Conservation (phyloP, 2,888 invertebrate genomes). For the Ypsolopha sequella region DNA sequence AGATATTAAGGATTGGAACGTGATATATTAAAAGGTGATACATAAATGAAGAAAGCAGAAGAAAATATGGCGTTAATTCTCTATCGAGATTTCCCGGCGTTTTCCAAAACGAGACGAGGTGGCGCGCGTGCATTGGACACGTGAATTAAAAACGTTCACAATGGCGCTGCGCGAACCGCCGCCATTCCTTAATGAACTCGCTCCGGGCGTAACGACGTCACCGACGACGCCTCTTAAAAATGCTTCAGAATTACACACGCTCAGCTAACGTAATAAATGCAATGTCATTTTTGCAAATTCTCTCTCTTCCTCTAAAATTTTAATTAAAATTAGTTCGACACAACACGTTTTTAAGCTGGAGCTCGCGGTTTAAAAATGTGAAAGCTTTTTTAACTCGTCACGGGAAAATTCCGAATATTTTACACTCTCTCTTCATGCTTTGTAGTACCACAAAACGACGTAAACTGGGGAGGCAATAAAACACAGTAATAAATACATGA, state of each 20-base stretch:
- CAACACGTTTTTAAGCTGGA: neutral
- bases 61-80: constrained; percentile 66
- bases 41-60: constrained; percentile 42
- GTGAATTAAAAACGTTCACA: constrained; percentile 69
- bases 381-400: too few relatives aligned
- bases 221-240: constrained; percentile 15
- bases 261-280: constrained; percentile 1
- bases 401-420: too few relatives aligned
- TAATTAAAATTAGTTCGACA: neutral
- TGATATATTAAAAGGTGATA: constrained; percentile 55
- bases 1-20: constrained; percentile 49
- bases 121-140: constrained; percentile 61
- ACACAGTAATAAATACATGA: neutral
- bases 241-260: constrained; percentile 18
- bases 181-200: constrained; percentile 47
- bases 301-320: neutral
- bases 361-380: too few relatives aligned
- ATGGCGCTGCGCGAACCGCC: constrained; percentile 51
- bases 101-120: constrained; percentile 33
- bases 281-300: neutral
- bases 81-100: constrained; percentile 66
- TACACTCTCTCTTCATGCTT: too few relatives aligned
- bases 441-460: too few relatives aligned
- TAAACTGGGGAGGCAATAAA: too few relatives aligned
- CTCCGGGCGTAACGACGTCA: constrained; percentile 16